Evolutionary conservation across 2,797 vertebrate genomes (phyloP).

Genomic region (Allenopithecus nigroviridis): DNA sequence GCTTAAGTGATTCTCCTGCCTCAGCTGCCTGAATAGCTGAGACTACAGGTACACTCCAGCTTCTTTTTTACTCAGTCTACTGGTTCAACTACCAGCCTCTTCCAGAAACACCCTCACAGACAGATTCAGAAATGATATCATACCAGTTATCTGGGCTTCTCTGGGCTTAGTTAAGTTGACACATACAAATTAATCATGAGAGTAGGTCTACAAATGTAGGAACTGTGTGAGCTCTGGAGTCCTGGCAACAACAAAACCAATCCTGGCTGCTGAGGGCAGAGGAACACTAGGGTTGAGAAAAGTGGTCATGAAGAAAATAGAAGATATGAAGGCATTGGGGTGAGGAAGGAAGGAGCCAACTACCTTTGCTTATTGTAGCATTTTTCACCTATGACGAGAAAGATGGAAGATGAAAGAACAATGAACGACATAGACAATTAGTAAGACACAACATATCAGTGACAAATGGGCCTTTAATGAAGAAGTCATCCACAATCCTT

Average conservation of each 20-base stretch:
- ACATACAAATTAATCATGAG: background rate
- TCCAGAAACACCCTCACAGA: background rate
- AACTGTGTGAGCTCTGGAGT: background rate
- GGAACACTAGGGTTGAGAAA: background rate
- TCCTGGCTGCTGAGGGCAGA: background rate
- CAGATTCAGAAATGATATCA: background rate
- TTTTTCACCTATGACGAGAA: background rate
- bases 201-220: background rate
- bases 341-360: background rate
- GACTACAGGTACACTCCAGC: background rate
- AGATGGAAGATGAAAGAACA: background rate
- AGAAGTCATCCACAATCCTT: background rate
- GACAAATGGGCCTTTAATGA: background rate
- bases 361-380: background rate
- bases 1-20: background rate
- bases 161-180: background rate
- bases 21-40: background rate
- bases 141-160: background rate
- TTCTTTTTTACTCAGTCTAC: background rate
- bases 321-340: rapidly evolving
- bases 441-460: background rate
- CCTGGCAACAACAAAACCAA: background rate
- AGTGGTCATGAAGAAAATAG: background rate
- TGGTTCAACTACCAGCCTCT: background rate
- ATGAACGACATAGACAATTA: background rate